Conservation (phyloP, 1,140 invertebrate species). For the Chionoecetes opilio region DNA sequence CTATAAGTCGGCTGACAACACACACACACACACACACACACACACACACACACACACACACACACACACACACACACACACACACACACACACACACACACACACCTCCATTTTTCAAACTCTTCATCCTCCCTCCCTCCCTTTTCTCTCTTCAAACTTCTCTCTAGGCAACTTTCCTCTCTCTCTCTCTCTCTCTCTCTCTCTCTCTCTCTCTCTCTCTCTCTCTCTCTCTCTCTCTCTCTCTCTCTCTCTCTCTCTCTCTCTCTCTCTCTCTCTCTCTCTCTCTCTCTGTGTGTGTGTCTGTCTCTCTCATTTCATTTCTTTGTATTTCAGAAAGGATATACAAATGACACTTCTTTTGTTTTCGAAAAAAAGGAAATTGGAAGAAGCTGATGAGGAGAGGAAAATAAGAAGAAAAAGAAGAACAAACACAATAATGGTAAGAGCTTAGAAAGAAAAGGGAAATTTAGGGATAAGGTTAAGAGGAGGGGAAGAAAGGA, state of each 20-base stretch:
- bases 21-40: slow-evolving; percentile 18
- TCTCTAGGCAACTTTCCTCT: too few relatives aligned
- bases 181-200: background rate
- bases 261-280: slow-evolving; percentile 7
- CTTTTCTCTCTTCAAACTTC: background rate
- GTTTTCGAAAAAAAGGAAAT: too few relatives aligned
- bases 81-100: slow-evolving; percentile 18
- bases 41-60: slow-evolving; percentile 27
- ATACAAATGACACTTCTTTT: background rate
- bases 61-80: slow-evolving; percentile 22
- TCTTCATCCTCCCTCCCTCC: background rate
- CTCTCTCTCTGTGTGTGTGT: background rate
- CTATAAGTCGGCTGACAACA: background rate
- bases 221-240: slow-evolving; percentile 22
- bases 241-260: slow-evolving; percentile 1
- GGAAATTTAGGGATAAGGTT: too few relatives aligned
- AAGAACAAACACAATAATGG: background rate
- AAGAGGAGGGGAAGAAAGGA: background rate
- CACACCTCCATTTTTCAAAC: background rate
- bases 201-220: slow-evolving; percentile 14
- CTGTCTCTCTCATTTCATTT: background rate
- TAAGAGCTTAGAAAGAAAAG: too few relatives aligned
- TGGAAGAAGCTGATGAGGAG: too few relatives aligned
- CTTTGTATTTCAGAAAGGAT: background rate
- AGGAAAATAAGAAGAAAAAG: background rate